Evolutionary conservation across 2,797 vertebrate species (phyloP).

Genomic region (Agapornis canus): DNA sequence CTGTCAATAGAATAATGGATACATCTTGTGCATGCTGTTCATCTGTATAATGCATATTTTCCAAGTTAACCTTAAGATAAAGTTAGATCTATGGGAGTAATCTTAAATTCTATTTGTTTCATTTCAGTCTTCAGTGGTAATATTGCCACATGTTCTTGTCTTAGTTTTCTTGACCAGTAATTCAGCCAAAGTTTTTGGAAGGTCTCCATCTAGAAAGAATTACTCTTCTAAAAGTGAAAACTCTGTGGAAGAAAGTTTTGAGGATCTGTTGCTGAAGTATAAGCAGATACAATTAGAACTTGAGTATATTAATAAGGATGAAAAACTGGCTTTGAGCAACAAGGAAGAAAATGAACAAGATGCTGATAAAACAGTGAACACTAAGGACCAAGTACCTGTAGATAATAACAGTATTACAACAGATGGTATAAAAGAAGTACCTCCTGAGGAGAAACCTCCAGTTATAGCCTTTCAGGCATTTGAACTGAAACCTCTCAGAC

Average conservation of each 20-base stretch:
- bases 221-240: slow-evolving; percentile 82
- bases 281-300: slow-evolving; percentile 97
- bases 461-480: slow-evolving; percentile 90
- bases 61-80: background rate
- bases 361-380: slow-evolving; percentile 50
- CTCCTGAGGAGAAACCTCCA: slow-evolving; percentile 76
- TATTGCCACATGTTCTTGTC: background rate
- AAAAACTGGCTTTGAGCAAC: slow-evolving; percentile 87
- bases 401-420: slow-evolving; percentile 76
- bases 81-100: background rate
- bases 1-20: background rate
- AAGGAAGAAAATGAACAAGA: slow-evolving; percentile 70
- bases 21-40: background rate
- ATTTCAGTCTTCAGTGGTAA: background rate
- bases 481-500: slow-evolving; percentile 92
- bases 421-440: slow-evolving; percentile 66
- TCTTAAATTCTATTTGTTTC: background rate
- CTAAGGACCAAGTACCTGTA: slow-evolving; percentile 71
- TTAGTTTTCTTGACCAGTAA: slow-evolving; percentile 75
- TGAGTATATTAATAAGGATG: slow-evolving; percentile 94
- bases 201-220: slow-evolving; percentile 81
- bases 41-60: background rate
- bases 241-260: slow-evolving; percentile 91
- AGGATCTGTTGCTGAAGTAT: slow-evolving; percentile 94
- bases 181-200: slow-evolving; percentile 86